Evolutionary conservation across 2,888 invertebrate species (phyloP), one percentile per base, ranked within the genome.

Genomic region (Cyclophora punctaria): DNA sequence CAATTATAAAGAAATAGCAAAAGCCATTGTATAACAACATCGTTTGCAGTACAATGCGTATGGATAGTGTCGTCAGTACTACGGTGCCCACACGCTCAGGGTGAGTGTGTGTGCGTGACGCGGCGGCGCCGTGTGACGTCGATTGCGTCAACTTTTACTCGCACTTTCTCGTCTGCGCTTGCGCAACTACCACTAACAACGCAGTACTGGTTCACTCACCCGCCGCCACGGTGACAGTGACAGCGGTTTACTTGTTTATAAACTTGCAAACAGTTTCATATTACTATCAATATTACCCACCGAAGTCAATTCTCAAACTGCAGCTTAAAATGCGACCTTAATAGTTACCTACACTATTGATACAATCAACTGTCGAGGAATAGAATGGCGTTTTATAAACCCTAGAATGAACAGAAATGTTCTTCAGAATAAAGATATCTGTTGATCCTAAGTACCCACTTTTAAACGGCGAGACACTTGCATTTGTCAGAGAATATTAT

Each of bases 121-220:
- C 68, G 67, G 69, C 67, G 66, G 7, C 44, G 44, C 6, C 65
- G 69, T 71, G 77, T 84, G 87, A 84, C 86, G 84, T 76, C 69
- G 63, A 78, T 87, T 87, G 87, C 87, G 84, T 88, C 87, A 86
- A 87, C 88, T 88, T 87, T 88, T 87, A 87, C 88, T 87, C 80
- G 82, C 87, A 87, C 87, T 87, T 88, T 88, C 88, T 82, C 83
- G 80, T 57, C 67, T 75, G 78, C 78, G 73, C 85, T 88, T 88
- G 84, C 88, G 87, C 88, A 88, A 88, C 80, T 64, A 48, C 67
- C 62, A 57, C 67, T 37, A 37, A 37, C 37, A 63, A 73, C 73
- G 73, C 80, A 76, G 79, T 81, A 83, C 85, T 80, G 78, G 83
- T 82, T 79, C 77, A 76, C 62, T 73, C 73, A 71, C 74, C 72